phyloP scores from a whole-genome alignment of 2,888 invertebrate species.

The Melanophora roralis region DNA sequence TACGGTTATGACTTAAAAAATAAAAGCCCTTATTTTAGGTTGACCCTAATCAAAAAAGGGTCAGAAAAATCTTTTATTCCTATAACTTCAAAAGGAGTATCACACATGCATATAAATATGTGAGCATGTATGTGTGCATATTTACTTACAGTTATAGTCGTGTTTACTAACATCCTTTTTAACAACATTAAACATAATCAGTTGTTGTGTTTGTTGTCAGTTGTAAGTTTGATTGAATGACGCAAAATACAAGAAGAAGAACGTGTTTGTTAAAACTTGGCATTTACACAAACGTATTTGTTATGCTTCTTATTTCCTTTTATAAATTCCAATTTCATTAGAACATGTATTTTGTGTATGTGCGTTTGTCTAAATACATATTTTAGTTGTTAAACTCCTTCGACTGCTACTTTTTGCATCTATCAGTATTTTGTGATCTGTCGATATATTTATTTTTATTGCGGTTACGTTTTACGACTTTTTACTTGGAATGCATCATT shows the following conservation, averaged over 20 bases:
- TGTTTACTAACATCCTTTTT: constrained; percentile 15
- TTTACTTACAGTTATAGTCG: neutral
- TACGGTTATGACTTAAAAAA: no score
- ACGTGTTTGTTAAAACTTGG: neutral
- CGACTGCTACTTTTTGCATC: constrained; percentile 27
- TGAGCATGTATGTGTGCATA: neutral
- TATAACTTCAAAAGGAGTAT: neutral
- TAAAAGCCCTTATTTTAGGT: no score
- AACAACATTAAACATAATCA: constrained; percentile 6
- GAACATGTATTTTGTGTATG: neutral
- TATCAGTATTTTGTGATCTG: constrained; percentile 63
- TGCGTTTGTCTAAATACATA: neutral
- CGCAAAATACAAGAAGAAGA: neutral
- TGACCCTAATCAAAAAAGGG: no score
- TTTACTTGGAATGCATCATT: constrained; percentile 65
- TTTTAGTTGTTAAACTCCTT: constrained; percentile 5
- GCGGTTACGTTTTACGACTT: constrained; percentile 67
- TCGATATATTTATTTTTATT: constrained; percentile 67
- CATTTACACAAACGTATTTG: neutral
- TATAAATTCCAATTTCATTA: neutral
- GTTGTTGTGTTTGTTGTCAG: neutral
- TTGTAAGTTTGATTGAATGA: neutral
- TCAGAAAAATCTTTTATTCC: neutral
- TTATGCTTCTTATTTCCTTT: neutral
- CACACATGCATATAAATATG: neutral